Conservation (phyloP, 1,140 invertebrate genomes). For the Temnothorax curvispinosus region DNA sequence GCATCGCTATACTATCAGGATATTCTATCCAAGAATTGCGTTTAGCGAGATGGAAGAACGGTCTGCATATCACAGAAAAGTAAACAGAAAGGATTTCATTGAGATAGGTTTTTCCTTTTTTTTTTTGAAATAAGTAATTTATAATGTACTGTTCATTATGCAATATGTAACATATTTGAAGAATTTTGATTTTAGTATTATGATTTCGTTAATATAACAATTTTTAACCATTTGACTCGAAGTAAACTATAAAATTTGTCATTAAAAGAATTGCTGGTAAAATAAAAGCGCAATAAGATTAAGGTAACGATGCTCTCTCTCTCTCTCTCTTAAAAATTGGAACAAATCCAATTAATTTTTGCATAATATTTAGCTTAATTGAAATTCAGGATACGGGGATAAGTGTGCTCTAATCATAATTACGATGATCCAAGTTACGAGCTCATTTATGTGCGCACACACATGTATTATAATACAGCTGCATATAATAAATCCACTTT, state of each 20-base stretch:
- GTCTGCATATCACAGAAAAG: background rate
- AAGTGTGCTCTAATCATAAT: constrained; percentile 37
- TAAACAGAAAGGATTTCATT: background rate
- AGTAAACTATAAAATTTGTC: background rate
- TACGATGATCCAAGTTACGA: constrained; percentile 13
- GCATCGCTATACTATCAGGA: background rate
- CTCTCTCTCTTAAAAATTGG: background rate
- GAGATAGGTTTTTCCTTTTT: background rate
- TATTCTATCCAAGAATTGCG: constrained; percentile 21
- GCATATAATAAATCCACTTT: constrained; percentile 42
- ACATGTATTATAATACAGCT: background rate
- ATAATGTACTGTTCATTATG: background rate
- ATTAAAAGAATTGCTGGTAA: background rate
- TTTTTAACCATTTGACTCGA: background rate
- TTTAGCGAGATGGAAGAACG: constrained; percentile 13
- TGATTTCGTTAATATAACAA: background rate
- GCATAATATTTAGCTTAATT: constrained; percentile 17
- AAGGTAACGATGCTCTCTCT: background rate
- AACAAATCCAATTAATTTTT: constrained; percentile 15
- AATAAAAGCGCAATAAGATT: constrained; percentile 9
- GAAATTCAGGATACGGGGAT: constrained; percentile 22
- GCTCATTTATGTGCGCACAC: constrained; percentile 2
- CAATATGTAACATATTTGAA: background rate
- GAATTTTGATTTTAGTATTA: background rate
- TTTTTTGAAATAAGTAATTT: background rate